These are phyloP conservation scores for Thelaira solivaga DNA, from an alignment of 2,888 invertebrate genomes.

Conservation along the genomic window DNA sequence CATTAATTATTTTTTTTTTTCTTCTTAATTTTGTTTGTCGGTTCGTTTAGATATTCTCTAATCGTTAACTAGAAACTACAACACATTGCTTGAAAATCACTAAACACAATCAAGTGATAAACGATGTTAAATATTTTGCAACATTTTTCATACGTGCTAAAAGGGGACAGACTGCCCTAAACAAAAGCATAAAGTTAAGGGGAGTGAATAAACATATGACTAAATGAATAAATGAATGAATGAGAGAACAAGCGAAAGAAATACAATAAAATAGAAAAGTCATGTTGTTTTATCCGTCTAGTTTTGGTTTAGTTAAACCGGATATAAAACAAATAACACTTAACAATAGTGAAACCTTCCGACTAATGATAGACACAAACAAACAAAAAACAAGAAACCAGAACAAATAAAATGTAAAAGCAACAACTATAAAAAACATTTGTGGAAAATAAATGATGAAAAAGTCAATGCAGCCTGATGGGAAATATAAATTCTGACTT, in stretches of 20 bases:
- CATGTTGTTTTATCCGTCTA: conserved; percentile 40
- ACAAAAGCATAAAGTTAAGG: background rate
- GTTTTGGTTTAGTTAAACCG: conserved; percentile 41
- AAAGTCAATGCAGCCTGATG: conserved; percentile 3
- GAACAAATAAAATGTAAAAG: no score
- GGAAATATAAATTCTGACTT: background rate
- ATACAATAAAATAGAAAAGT: no score
- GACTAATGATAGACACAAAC: conserved; percentile 74
- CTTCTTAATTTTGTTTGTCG: conserved; percentile 19
- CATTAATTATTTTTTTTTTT: conserved; percentile 51
- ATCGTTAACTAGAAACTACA: conserved; percentile 59
- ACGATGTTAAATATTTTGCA: conserved; percentile 59
- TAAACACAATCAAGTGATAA: conserved; percentile 63
- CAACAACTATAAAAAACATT: conserved; percentile 55
- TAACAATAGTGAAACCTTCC: conserved; percentile 74
- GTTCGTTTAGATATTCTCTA: conserved; percentile 23
- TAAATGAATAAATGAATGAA: conserved; percentile 20
- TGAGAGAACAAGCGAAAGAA: conserved; percentile 26
- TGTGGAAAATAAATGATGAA: conserved; percentile 18
- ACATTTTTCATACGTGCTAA: conserved; percentile 58
- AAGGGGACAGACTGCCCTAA: background rate
- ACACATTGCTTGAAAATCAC: conserved; percentile 62
- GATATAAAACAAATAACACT: conserved; percentile 72
- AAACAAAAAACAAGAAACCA: conserved; percentile 65
- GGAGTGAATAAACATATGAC: conserved; percentile 7